phyloP scores from a whole-genome alignment of 1,140 invertebrate genomes.

The Mylabris phalerata region DNA sequence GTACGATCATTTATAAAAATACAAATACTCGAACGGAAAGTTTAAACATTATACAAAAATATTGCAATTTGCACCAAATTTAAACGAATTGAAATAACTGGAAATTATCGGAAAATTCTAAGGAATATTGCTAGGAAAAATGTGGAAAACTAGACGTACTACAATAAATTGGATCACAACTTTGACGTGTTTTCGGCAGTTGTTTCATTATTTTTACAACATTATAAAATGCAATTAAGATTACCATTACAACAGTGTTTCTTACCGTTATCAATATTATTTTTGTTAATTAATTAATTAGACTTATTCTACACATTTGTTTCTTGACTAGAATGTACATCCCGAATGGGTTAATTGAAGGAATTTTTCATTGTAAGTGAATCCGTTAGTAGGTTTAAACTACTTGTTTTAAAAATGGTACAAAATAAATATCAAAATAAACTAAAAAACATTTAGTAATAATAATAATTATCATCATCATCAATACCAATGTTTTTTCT shows the following conservation, averaged over 20 bases:
- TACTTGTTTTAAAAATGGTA: slow-evolving; percentile 21
- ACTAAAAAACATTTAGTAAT: slow-evolving; percentile 15
- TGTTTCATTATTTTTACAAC: slow-evolving; percentile 8
- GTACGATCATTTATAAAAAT: slow-evolving; percentile 16
- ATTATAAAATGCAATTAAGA: slow-evolving; percentile 14
- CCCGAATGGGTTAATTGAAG: slow-evolving; percentile 21
- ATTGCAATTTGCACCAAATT: no score
- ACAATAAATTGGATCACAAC: slow-evolving; percentile 27
- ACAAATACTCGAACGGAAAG: not conserved
- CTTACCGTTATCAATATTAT: slow-evolving; percentile 11
- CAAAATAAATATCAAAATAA: slow-evolving; percentile 18
- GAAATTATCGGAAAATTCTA: no score
- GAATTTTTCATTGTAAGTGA: slow-evolving; percentile 25
- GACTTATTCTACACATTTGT: slow-evolving; percentile 15
- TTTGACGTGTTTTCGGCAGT: slow-evolving; percentile 28
- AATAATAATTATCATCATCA: not conserved
- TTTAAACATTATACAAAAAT: no score
- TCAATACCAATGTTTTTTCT: not conserved
- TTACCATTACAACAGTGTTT: slow-evolving; percentile 18
- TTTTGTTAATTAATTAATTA: slow-evolving; percentile 1
- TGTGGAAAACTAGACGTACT: not conserved
- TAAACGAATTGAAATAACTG: no score
- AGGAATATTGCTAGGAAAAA: no score
- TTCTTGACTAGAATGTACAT: slow-evolving; percentile 28
- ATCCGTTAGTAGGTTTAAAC: slow-evolving; percentile 15